These are phyloP conservation scores for Ondatra zibethicus DNA, from an alignment of 2,113 vertebrate species.

Conservation along the genomic window DNA sequence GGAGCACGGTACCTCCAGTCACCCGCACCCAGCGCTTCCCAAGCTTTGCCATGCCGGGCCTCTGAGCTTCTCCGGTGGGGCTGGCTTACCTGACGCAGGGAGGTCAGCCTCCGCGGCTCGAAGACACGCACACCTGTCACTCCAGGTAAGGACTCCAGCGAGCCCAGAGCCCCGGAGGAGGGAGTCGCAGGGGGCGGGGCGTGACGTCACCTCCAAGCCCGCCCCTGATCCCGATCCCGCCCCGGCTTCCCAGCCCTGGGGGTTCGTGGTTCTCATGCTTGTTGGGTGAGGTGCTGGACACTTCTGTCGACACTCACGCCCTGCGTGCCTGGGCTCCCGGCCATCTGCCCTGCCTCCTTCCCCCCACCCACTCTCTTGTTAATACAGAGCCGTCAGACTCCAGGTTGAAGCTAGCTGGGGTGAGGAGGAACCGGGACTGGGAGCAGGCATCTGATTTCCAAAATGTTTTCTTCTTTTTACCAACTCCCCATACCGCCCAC, in stretches of 20 bases:
- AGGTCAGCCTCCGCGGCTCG: not conserved
- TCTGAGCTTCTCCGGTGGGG: not conserved
- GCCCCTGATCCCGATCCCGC: not conserved
- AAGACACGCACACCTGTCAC: conserved; percentile 66
- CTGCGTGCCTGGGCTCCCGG: not conserved
- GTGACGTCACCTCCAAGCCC: conserved; percentile 21
- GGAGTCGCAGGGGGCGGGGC: not conserved
- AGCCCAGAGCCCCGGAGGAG: not conserved
- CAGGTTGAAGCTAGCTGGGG: not conserved
- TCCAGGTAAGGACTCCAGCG: conserved; percentile 40
- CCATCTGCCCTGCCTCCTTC: not conserved
- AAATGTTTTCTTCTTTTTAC: not conserved
- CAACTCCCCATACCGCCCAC: rapidly evolving
- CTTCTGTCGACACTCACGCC: not conserved
- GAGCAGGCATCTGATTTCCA: not conserved
- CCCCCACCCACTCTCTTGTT: not conserved
- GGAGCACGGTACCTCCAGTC: not conserved
- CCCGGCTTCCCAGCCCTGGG: not conserved
- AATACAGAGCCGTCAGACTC: not conserved
- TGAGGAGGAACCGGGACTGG: too few relatives aligned
- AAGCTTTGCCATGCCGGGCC: not conserved
- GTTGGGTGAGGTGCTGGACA: not conserved
- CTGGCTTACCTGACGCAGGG: conserved; percentile 69
- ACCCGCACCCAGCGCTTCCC: not conserved
- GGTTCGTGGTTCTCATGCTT: conserved; percentile 1